phyloP scores from a whole-genome alignment of 2,113 vertebrate genomes.

The Otus sunia region DNA sequence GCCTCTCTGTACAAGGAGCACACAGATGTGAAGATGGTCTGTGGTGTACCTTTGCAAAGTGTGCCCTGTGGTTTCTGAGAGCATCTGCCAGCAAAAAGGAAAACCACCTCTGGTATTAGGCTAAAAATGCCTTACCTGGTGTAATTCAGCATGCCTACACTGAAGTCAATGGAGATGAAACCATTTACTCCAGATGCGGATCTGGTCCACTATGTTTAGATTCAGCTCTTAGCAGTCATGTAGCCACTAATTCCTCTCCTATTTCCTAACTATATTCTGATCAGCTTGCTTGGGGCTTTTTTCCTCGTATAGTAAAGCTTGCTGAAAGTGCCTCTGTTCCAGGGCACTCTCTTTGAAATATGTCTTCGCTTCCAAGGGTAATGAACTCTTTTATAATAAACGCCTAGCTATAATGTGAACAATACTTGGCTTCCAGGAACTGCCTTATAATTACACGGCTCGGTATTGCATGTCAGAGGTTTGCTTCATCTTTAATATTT shows the following conservation, averaged over 20 bases:
- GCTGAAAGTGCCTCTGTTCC: constrained; percentile 56
- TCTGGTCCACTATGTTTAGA: not conserved
- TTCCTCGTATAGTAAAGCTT: constrained; percentile 14
- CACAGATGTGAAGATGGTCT: constrained; percentile 16
- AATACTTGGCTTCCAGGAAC: constrained; percentile 77
- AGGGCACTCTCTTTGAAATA: constrained; percentile 63
- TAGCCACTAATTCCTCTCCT: constrained; percentile 36
- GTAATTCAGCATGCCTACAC: not conserved
- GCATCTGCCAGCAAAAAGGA: not conserved
- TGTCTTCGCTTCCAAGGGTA: constrained; percentile 75
- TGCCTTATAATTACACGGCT: constrained; percentile 69
- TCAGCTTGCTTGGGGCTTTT: constrained; percentile 40
- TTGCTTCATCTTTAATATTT: constrained; percentile 81
- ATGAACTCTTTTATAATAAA: constrained; percentile 81
- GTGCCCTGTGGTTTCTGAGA: not conserved
- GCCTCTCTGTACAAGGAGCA: not conserved
- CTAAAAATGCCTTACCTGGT: not conserved
- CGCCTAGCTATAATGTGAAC: constrained; percentile 62
- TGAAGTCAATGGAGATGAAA: not conserved
- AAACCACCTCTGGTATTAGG: constrained; percentile 25
- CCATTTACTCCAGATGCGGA: not conserved
- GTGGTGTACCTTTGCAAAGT: not conserved
- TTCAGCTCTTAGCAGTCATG: not conserved
- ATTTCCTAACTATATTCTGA: constrained; percentile 51
- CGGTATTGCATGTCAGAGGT: constrained; percentile 75